Conservation (phyloP, 2,113 vertebrate genomes). For the Malaclemys terrapin region DNA sequence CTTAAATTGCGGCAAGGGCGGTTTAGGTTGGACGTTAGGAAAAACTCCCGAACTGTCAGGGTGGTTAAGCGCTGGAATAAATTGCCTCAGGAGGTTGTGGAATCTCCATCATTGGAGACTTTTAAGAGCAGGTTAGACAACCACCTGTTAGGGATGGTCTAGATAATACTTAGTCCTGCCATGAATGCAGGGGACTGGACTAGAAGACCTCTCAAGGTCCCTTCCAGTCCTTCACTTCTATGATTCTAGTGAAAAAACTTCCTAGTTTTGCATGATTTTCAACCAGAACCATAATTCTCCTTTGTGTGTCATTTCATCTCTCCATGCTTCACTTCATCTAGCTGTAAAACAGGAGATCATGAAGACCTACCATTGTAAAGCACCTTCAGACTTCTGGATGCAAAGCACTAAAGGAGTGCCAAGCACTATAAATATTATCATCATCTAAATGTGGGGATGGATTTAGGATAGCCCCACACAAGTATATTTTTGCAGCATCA, state of each 20-base stretch:
- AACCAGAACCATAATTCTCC: not conserved
- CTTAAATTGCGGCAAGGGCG: no score
- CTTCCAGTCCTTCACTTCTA: no score
- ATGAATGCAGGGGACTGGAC: no score
- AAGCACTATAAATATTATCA: not conserved
- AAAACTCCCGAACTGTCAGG: no score
- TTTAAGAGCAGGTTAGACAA: no score
- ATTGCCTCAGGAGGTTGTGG: no score
- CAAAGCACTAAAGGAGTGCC: not conserved
- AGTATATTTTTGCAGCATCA: not conserved
- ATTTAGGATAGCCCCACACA: not conserved
- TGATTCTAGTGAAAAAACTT: not conserved
- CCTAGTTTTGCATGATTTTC: not conserved
- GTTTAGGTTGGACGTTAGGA: no score
- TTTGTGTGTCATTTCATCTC: not conserved
- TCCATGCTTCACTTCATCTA: not conserved
- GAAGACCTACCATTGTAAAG: not conserved
- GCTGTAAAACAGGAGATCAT: not conserved
- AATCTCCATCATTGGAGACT: no score
- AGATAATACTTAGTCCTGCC: no score
- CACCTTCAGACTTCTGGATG: not conserved
- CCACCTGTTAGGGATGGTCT: no score
- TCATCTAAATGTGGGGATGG: rapidly evolving
- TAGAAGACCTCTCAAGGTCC: no score
- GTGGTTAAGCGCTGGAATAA: no score